A percentile compares a stretch with the other conserved stretches of the same genome.
Evolutionary conservation across 1,140 invertebrate species (phyloP).

Genomic region (Plodia interpunctella): DNA sequence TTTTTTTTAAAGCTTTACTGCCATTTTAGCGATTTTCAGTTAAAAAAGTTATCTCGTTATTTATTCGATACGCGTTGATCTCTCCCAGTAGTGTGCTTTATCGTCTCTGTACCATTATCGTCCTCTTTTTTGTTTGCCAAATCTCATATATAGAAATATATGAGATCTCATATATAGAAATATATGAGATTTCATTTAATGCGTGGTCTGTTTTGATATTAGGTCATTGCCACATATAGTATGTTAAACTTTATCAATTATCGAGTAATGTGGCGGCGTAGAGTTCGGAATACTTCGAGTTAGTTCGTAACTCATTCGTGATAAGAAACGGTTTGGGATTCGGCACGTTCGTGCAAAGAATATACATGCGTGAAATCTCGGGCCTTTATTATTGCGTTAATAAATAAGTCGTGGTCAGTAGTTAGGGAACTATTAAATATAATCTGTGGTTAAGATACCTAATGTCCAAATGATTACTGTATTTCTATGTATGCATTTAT

Average conservation of each 20-base stretch:
- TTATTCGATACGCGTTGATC: too few species aligned
- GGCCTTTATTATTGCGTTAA: neutral
- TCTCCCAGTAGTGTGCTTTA: too few species aligned
- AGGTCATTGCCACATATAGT: constrained; percentile 15
- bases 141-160: too few species aligned
- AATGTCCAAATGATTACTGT: too few species aligned
- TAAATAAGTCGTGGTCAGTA: neutral
- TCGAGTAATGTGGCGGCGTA: constrained; percentile 48
- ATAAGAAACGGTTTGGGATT: constrained; percentile 30
- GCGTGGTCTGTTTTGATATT: neutral
- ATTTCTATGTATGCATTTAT: too few species aligned
- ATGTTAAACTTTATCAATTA: constrained; percentile 67
- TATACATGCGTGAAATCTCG: constrained; percentile 1
- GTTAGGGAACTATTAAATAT: neutral
- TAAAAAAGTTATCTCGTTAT: too few species aligned
- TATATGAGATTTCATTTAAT: neutral
- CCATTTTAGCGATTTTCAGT: too few species aligned
- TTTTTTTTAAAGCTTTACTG: too few species aligned
- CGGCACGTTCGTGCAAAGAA: neutral
- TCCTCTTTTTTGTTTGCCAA: too few species aligned
- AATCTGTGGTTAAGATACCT: neutral
- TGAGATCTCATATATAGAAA: too few species aligned
- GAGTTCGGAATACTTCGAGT: constrained; percentile 48
- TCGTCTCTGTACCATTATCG: too few species aligned
- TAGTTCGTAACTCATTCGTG: constrained; percentile 24